Base-by-base conservation (phyloP, 2,888 invertebrate species). In the Dyspetes luteomarginatus region DNA sequence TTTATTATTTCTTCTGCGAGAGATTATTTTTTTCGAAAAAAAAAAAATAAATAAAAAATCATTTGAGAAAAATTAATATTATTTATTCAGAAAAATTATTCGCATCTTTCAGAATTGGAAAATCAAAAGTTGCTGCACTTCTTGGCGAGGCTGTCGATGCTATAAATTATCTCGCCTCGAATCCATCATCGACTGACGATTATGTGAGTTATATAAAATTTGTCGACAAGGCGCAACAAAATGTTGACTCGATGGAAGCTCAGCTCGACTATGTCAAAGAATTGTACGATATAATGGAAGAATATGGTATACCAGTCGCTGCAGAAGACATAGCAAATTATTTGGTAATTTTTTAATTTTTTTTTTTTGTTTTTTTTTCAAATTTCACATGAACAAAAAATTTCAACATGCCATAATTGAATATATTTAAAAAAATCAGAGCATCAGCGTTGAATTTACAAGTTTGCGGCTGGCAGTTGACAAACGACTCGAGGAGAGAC, bases 281-380 rank as follows among this genome's bases (percentile, higher is more conserved):
- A 87, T 92, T 97, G 76, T 96, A 97, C 89, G 96, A 97, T 83
- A 93, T 97, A 3, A 96, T 97, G 92, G 96, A 97, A 76, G 95
- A 97, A 88, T 97, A 95, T 90, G 92, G 93, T 26, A 96, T 98
- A 74, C 93, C 94, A 0, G 94, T 96, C 65, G 94, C 96, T 0
- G 94, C 95, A 0, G 96, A 97, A 67, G 97, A 97, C 83, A 93
- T 94, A 92, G 93, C 93, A 3, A 94, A 94, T 81, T 95, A 94
- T 88, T 84, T 90, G 88, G 92, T 92, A 55, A 15, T 60, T 24
- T n/a, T n/a, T n/a, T n/a, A n/a, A n/a, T n/a, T n/a, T n/a, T n/a
- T n/a, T n/a, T n/a, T n/a, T n/a, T n/a, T n/a, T n/a, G n/a, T 52
- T 28, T 28, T 55, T 24, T 24, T 9, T 22, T 41, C 7, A 17